Percentiles rank a stretch among this genome's conserved stretches.
Conservation (phyloP, 1,140 invertebrate species). For the Bombus superbus region DNA sequence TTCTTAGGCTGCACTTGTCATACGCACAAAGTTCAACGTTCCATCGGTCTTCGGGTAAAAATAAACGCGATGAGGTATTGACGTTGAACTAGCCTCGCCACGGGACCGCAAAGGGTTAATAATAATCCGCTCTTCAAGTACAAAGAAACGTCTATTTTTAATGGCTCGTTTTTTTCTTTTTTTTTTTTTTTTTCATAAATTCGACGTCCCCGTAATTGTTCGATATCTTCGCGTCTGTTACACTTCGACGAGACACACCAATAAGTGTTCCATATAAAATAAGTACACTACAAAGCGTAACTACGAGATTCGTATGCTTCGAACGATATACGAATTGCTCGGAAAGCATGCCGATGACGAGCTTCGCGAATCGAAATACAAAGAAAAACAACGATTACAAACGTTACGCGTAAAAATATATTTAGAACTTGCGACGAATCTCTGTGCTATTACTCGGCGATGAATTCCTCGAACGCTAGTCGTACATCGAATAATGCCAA, state of each 20-base stretch:
- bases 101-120: constrained; percentile 17
- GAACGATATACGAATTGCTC: too few species aligned
- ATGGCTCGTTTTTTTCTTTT: background rate
- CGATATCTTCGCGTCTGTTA: background rate
- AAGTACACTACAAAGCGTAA: too few species aligned
- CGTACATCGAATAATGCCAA: too few species aligned
- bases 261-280: too few species aligned
- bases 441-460: too few species aligned
- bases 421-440: too few species aligned
- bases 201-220: background rate
- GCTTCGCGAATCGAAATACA: too few species aligned
- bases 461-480: too few species aligned
- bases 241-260: background rate
- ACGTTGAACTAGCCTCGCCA: constrained; percentile 17
- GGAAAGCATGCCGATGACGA: too few species aligned
- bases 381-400: too few species aligned
- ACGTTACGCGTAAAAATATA: too few species aligned
- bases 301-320: too few species aligned
- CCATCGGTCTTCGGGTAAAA: constrained; percentile 2
- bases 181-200: background rate
- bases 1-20: background rate
- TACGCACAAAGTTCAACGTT: constrained; percentile 9
- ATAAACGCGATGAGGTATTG: constrained; percentile 22
- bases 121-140: constrained; percentile 7
- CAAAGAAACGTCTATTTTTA: constrained; percentile 6